A percentile compares a stretch with the other conserved stretches of the same genome.
Evolutionary conservation across 2,888 invertebrate species (phyloP).

Genomic region (Teinopalpus imperialis): DNA sequence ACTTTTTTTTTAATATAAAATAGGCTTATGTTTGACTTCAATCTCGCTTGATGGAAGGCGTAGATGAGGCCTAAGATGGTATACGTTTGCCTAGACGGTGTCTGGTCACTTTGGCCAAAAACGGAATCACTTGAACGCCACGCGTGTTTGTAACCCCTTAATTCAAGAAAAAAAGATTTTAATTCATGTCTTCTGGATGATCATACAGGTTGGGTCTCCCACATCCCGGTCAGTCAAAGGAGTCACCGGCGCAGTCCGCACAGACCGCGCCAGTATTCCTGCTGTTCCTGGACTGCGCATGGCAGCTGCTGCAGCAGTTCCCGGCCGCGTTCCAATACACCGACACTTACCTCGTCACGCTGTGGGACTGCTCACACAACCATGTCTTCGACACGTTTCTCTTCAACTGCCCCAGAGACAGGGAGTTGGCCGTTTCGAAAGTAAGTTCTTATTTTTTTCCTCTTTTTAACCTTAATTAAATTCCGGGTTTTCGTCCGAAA

Average conservation of each 20-base stretch:
- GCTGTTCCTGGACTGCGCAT: slow-evolving; percentile 95
- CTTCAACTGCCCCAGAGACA: slow-evolving; percentile 92
- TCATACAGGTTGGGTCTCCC: slow-evolving; percentile 87
- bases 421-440: slow-evolving; percentile 84
- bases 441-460: slow-evolving; percentile 52
- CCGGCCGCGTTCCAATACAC: slow-evolving; percentile 95
- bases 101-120: no score
- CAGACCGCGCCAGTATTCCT: slow-evolving; percentile 90
- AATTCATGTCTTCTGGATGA: no score
- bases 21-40: no score
- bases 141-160: no score
- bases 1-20: no score
- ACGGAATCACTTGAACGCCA: no score
- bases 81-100: no score
- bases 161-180: no score
- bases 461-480: no score
- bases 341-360: slow-evolving; percentile 93
- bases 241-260: slow-evolving; percentile 60
- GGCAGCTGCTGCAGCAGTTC: slow-evolving; percentile 95
- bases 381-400: slow-evolving; percentile 96
- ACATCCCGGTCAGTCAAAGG: slow-evolving; percentile 80
- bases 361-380: slow-evolving; percentile 95
- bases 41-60: no score
- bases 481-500: no score
- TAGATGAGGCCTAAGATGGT: no score